These are phyloP conservation scores for Tromatobia lineatoria DNA, from an alignment of 2,888 invertebrate genomes.

Conservation along the genomic window DNA sequence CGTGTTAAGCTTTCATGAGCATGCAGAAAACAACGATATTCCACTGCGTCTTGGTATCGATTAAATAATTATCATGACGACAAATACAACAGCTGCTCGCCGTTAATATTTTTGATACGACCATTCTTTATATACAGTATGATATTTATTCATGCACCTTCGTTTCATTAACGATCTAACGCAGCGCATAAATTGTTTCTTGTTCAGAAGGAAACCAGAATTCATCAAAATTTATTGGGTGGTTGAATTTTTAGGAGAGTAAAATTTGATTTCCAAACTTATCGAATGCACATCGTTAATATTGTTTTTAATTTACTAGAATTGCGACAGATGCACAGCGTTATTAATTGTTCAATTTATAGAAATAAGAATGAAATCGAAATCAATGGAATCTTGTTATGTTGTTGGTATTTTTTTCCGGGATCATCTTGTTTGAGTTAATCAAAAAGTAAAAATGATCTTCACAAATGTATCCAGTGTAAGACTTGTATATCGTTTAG, in stretches of 20 bases:
- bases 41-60: conserved; percentile 26
- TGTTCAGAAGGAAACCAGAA: background rate
- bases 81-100: background rate
- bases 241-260: background rate
- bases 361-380: no score
- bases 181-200: background rate
- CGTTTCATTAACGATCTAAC: background rate
- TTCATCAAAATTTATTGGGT: background rate
- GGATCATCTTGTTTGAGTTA: no score
- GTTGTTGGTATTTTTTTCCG: no score
- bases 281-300: background rate
- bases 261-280: background rate
- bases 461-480: no score
- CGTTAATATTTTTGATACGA: conserved; percentile 8
- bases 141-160: background rate
- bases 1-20: conserved; percentile 41
- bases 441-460: no score
- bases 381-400: no score
- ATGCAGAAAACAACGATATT: conserved; percentile 34
- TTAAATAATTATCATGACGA: conserved; percentile 16
- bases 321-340: no score
- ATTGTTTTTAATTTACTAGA: no score
- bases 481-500: no score
- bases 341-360: no score
- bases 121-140: background rate